Conservation (phyloP, 2,888 invertebrate species). For the Tetheella fluctuosa region DNA sequence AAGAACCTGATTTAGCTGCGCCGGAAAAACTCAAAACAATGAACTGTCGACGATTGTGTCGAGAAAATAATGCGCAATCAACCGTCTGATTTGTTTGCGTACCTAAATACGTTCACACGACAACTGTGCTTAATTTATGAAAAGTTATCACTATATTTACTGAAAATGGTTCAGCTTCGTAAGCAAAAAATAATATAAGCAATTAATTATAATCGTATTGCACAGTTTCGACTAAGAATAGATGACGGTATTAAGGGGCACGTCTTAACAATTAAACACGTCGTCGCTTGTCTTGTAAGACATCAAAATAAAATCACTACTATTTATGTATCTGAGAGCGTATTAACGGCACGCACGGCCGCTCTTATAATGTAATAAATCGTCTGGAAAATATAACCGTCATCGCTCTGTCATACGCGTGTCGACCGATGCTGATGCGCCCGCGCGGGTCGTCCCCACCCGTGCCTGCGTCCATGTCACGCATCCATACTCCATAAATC, state of each 20-base stretch:
- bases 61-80: slow-evolving; percentile 74
- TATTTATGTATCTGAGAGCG: slow-evolving; percentile 80
- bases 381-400: slow-evolving; percentile 83
- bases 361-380: slow-evolving; percentile 83
- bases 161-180: slow-evolving; percentile 28
- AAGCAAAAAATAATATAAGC: slow-evolving; percentile 35
- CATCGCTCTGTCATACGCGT: slow-evolving; percentile 78
- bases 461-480: slow-evolving; percentile 47
- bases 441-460: slow-evolving; percentile 25
- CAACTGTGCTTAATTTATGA: slow-evolving; percentile 39
- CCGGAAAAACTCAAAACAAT: slow-evolving; percentile 79
- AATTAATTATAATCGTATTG: slow-evolving; percentile 49
- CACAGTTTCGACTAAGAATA: slow-evolving; percentile 71
- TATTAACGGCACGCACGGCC: slow-evolving; percentile 74
- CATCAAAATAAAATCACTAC: slow-evolving; percentile 82
- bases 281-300: slow-evolving; percentile 81
- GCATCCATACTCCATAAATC: slow-evolving; percentile 75
- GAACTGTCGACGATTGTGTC: slow-evolving; percentile 68
- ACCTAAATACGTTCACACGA: slow-evolving; percentile 40
- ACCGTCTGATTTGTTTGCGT: slow-evolving; percentile 65
- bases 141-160: slow-evolving; percentile 24
- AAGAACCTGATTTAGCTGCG: slow-evolving; percentile 74
- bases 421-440: slow-evolving; percentile 50
- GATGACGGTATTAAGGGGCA: slow-evolving; percentile 64
- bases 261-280: slow-evolving; percentile 76